These are phyloP conservation scores for Mico argentatus DNA, from an alignment of 2,797 vertebrate species.

Conservation along the genomic window DNA sequence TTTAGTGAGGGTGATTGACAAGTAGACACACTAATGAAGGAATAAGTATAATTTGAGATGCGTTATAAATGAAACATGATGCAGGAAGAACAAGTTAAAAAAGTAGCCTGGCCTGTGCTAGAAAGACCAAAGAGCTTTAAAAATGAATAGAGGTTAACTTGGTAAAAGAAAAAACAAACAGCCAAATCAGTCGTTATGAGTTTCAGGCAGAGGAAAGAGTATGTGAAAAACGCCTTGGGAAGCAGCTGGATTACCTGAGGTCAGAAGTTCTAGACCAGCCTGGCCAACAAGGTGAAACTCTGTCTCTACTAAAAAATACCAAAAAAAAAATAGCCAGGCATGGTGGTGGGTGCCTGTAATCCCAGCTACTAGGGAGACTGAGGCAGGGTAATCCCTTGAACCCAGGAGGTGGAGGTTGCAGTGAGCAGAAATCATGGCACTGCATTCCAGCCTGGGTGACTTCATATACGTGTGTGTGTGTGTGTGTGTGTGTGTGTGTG, in stretches of 20 bases:
- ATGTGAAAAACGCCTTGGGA: background rate
- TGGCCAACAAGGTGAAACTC: background rate
- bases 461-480: too few species aligned
- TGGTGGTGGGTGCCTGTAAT: background rate
- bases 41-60: background rate
- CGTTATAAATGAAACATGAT: background rate
- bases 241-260: background rate
- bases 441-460: background rate
- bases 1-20: background rate
- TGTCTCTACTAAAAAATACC: background rate
- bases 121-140: background rate
- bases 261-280: background rate
- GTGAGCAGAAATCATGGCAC: background rate
- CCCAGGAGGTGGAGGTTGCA: background rate
- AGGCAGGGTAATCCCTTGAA: background rate
- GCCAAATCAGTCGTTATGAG: background rate
- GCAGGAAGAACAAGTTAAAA: background rate
- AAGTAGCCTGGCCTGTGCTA: background rate
- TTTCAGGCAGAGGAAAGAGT: background rate
- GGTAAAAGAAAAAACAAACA: background rate
- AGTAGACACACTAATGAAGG: background rate
- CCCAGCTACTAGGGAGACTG: background rate
- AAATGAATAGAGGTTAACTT: background rate
- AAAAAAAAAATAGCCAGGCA: background rate
- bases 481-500: too few species aligned